Evolutionary conservation across 2,797 vertebrate species (phyloP).

Genomic region (Todus mexicanus): DNA sequence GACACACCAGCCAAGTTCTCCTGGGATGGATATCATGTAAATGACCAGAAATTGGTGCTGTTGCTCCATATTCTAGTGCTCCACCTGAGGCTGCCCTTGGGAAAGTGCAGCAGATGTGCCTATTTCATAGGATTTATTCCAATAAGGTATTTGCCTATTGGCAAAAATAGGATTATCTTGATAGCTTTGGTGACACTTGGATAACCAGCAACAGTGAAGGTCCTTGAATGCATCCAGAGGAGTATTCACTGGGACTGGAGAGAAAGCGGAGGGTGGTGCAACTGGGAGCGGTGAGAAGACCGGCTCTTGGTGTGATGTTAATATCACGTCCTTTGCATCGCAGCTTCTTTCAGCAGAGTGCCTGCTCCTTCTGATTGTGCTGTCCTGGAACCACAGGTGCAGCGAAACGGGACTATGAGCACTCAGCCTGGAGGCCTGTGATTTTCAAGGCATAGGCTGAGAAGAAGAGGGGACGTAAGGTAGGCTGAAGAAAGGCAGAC

Average conservation of each 20-base stretch:
- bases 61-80: not conserved
- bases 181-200: not conserved
- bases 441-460: not conserved
- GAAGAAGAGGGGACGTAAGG: not conserved
- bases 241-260: not conserved
- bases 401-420: not conserved
- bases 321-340: not conserved
- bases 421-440: not conserved
- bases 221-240: not conserved
- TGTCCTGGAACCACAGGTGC: not conserved
- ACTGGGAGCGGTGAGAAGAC: not conserved
- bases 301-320: not conserved
- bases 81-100: not conserved
- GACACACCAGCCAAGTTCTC: not conserved
- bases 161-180: not conserved
- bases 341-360: not conserved
- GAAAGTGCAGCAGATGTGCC: not conserved
- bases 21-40: not conserved
- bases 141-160: not conserved
- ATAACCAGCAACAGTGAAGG: not conserved
- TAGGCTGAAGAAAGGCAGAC: not conserved
- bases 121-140: not conserved
- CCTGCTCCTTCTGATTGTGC: not conserved
- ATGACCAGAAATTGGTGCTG: not conserved
- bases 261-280: not conserved